Base-by-base conservation (phyloP, 1,140 invertebrate species). In the Temnothorax longispinosus region DNA sequence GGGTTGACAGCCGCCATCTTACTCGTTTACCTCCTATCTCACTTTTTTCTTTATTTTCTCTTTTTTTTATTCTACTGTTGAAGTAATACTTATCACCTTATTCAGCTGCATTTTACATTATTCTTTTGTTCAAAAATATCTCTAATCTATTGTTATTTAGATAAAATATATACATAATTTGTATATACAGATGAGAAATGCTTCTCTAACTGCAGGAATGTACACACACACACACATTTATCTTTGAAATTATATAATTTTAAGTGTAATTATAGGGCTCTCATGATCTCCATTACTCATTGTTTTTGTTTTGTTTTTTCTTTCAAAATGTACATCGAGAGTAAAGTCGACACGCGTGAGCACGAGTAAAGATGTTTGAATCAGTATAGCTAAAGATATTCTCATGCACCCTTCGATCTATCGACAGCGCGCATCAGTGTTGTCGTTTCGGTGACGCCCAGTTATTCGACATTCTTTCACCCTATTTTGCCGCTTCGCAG, bases 1-100 rank as follows among this genome's bases (percentile, higher is more conserved):
- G 93, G 91, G 87, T 91, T 94, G 93, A 94, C 93, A 94, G 89
- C 85, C 77, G 78, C 89, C 82, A 90, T 86, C 89, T 89, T 89
- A 85, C 81, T 82, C 80, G 50, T 82, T 74, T 76, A 67, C 60
- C 86, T 91, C 72, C 84, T 82, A 89, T 88, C 80, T 76, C 47
- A 21, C 11, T 44, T 27, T 32, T 72, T 84, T 7, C 18, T 41
- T 62, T 35, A 41, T 18, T 50, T 41, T 62, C n/a, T 41, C 38
- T 67, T 21, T 11, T 21, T 54, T 54, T 47, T n/a, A 52, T 52
- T 41, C 15, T 82, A 54, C 0, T 11, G 18, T 72, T 41, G 4
- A 69, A 81, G 56, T 76, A 21, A 41, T 69, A 50, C 21, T 62
- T 71, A 21, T 27, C 50, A 32, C 10, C 8, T 41, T 18, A 47